Conservation (phyloP, 2,888 invertebrate species). For the Pachliopta kotzebuea region DNA sequence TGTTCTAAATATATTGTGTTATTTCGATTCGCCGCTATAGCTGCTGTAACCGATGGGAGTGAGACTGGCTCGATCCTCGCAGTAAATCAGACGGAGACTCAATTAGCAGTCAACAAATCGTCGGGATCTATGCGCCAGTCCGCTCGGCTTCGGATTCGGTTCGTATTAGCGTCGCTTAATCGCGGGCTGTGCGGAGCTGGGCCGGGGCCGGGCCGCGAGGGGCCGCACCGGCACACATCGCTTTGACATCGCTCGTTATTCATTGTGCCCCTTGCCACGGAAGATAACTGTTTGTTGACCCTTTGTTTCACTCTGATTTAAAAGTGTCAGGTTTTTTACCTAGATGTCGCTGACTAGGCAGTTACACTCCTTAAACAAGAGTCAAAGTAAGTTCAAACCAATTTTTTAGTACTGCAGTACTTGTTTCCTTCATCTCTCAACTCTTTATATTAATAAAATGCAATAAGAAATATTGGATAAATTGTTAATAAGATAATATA, state of each 20-base stretch:
- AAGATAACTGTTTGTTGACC: conserved; percentile 65
- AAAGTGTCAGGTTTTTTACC: conserved; percentile 29
- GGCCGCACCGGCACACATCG: conserved; percentile 68
- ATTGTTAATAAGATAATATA: not conserved
- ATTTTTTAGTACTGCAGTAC: too few species aligned
- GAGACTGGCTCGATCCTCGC: conserved; percentile 29
- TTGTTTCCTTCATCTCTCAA: too few species aligned
- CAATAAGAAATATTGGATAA: not conserved
- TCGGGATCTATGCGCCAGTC: conserved; percentile 77
- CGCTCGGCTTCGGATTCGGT: conserved; percentile 77
- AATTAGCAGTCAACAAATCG: conserved; percentile 74
- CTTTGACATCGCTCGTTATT: conserved; percentile 76
- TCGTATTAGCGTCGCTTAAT: conserved; percentile 79
- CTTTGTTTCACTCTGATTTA: conserved; percentile 44
- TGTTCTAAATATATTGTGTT: too few species aligned
- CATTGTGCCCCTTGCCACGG: conserved; percentile 63
- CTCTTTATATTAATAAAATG: too few species aligned
- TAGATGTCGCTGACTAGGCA: conserved; percentile 7
- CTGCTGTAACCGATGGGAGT: not conserved
- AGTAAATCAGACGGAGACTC: conserved; percentile 56
- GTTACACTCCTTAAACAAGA: not conserved
- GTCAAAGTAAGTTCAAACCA: not conserved
- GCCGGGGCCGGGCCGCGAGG: conserved; percentile 67
- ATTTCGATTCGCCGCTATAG: not conserved
- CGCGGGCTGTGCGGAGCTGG: too few species aligned